Conservation (phyloP, 2,888 invertebrate genomes). For the Microctonus hyperodae region DNA sequence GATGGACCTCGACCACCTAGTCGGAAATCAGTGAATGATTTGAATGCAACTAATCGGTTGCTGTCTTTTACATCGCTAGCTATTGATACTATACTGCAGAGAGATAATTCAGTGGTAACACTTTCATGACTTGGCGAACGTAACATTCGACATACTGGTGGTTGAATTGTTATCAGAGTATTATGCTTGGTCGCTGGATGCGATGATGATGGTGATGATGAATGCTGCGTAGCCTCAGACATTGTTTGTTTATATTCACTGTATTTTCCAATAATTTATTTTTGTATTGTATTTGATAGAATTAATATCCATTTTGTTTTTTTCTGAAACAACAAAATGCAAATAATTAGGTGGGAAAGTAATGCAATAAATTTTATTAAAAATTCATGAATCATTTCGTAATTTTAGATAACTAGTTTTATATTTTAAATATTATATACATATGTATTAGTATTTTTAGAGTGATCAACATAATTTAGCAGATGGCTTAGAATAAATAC, state of each 20-base stretch:
- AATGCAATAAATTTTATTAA: no score
- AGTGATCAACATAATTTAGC: no score
- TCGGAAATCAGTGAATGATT: constrained; percentile 65
- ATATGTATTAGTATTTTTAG: no score
- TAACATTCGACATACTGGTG: constrained; percentile 70
- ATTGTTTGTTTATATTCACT: constrained; percentile 59
- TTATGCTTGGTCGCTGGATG: constrained; percentile 41
- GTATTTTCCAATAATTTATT: no score
- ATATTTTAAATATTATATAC: no score
- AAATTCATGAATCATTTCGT: no score
- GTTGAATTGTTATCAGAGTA: constrained; percentile 55
- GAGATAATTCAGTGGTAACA: constrained; percentile 81
- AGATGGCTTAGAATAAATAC: no score
- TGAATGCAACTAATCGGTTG: constrained; percentile 64
- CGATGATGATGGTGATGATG: constrained; percentile 49
- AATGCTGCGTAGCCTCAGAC: constrained; percentile 53
- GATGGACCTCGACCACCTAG: constrained; percentile 71
- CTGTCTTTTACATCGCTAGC: constrained; percentile 66
- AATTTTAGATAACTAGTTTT: no score
- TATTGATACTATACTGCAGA: constrained; percentile 78
- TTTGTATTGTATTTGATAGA: no score
- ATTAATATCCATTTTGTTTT: no score
- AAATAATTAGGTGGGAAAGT: no score
- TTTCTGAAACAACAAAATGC: no score
- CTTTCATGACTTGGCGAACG: constrained; percentile 86